A percentile compares a stretch with the other conserved stretches of the same genome.
Conservation (phyloP, 2,113 vertebrate genomes). For the Callochromis pleurospilus region DNA sequence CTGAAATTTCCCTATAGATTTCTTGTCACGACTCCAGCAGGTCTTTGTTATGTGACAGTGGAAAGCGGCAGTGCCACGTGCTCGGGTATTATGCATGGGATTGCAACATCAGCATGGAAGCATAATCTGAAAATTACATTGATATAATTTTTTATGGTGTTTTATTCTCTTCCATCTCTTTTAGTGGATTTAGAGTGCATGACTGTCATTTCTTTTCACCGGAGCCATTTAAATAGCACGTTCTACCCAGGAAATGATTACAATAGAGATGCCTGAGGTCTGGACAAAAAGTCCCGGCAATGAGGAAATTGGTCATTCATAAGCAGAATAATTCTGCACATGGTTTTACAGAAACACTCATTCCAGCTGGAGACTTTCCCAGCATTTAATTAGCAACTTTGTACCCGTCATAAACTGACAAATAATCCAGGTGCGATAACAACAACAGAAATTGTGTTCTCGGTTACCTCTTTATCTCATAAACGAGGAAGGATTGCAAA, state of each 20-base stretch:
- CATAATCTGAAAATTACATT: not conserved
- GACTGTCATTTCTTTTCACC: not conserved
- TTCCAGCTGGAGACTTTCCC: not conserved
- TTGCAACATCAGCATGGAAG: not conserved
- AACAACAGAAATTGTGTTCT: not conserved
- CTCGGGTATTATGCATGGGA: not conserved
- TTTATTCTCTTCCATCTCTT: not conserved
- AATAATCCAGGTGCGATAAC: not conserved
- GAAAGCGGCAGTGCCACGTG: not conserved
- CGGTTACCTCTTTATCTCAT: not conserved
- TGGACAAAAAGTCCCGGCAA: not conserved
- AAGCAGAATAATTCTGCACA: not conserved
- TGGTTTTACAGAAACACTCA: not conserved
- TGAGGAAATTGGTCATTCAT: not conserved
- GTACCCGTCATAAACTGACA: not conserved
- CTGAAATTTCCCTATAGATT: not conserved
- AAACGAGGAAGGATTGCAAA: not conserved
- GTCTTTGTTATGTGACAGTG: not conserved
- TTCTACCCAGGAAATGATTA: not conserved
- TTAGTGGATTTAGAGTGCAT: not conserved
- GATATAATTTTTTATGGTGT: not conserved
- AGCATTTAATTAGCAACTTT: constrained; percentile 26
- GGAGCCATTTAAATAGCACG: not conserved
- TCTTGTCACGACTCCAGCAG: not conserved
- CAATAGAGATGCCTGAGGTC: not conserved